These are phyloP conservation scores for Macaria notata DNA, from an alignment of 2,888 invertebrate species.

Conservation along the genomic window DNA sequence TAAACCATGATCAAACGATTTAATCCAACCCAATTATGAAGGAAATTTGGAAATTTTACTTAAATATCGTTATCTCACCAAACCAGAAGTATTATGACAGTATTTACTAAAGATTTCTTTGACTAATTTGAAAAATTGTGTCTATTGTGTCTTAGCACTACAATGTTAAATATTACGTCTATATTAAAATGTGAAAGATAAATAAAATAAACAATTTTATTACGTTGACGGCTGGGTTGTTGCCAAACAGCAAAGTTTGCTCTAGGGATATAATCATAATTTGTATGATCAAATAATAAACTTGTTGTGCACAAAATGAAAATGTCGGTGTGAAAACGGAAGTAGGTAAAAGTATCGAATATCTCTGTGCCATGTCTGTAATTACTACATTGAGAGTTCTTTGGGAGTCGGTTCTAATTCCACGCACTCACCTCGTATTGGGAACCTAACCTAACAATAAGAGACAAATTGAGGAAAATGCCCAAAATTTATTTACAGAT, in stretches of 20 bases:
- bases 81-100: too few relatives aligned
- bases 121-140: too few relatives aligned
- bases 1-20: too few relatives aligned
- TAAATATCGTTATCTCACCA: too few relatives aligned
- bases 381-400: constrained; percentile 6
- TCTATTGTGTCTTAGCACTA: too few relatives aligned
- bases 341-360: constrained; percentile 32
- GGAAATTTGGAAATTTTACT: too few relatives aligned
- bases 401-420: constrained; percentile 6
- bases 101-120: too few relatives aligned
- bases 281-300: background rate
- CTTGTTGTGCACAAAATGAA: constrained; percentile 23
- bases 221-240: too few relatives aligned
- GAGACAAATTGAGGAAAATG: constrained; percentile 16
- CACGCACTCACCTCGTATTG: constrained; percentile 19
- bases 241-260: constrained; percentile 18
- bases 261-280: constrained; percentile 12
- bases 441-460: constrained; percentile 13
- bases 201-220: too few relatives aligned
- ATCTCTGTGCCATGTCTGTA: constrained; percentile 19
- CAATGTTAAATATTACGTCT: too few relatives aligned
- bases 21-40: too few relatives aligned
- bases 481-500: constrained; percentile 2
- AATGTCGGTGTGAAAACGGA: constrained; percentile 30
- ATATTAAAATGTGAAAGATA: too few relatives aligned